Percentiles rank a stretch among this genome's conserved stretches.
Evolutionary conservation across 2,797 vertebrate genomes (phyloP).

Genomic region (Petrocephalus schoutedeni): DNA sequence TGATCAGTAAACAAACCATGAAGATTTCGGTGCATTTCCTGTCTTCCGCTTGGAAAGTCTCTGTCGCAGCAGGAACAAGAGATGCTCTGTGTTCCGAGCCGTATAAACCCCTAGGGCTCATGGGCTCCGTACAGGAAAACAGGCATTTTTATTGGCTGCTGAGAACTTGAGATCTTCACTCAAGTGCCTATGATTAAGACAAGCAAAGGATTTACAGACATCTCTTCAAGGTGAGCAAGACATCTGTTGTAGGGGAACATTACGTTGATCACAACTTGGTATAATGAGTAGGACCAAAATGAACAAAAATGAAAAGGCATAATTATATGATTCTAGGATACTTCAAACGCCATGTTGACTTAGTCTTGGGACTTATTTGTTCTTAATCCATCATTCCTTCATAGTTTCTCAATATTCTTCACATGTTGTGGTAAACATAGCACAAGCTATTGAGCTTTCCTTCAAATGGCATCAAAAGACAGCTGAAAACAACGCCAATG

Average conservation of each 20-base stretch:
- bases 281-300: not conserved
- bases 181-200: not conserved
- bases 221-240: not conserved
- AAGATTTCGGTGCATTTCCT: not conserved
- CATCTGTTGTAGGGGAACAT: not conserved
- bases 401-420: not conserved
- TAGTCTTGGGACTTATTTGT: not conserved
- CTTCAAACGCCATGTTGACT: not conserved
- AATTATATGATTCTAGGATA: not conserved
- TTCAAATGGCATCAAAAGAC: not conserved
- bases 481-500: not conserved
- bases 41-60: not conserved
- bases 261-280: not conserved
- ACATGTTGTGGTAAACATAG: not conserved
- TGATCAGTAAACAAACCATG: not conserved
- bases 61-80: not conserved
- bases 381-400: not conserved
- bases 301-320: not conserved
- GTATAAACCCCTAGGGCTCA: not conserved
- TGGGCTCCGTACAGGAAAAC: not conserved
- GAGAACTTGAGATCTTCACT: slow-evolving; percentile 7
- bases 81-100: not conserved
- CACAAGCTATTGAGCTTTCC: not conserved
- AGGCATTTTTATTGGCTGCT: slow-evolving; percentile 12
- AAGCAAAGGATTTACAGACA: not conserved